Evolutionary conservation across 2,888 invertebrate species (phyloP).

Genomic region (Synanthedon myopaeformis): DNA sequence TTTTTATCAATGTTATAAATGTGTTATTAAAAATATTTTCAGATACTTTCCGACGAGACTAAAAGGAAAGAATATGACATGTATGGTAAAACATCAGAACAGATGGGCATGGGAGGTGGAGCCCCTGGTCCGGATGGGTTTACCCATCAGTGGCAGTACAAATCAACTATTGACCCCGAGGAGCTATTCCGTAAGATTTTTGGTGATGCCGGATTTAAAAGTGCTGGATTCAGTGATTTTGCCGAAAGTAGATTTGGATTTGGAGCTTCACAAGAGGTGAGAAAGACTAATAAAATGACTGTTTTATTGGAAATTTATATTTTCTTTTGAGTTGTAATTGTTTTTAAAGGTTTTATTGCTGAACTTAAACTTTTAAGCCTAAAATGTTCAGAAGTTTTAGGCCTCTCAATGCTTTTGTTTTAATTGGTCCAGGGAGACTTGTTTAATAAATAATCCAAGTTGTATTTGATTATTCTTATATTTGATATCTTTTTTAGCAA

Average conservation of each 20-base stretch:
- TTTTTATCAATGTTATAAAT: no score
- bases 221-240: conserved; percentile 81
- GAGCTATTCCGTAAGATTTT: conserved; percentile 97
- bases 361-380: no score
- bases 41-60: conserved; percentile 89
- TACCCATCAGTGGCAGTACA: conserved; percentile 85
- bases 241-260: conserved; percentile 91
- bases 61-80: conserved; percentile 95
- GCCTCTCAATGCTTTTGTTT: no score
- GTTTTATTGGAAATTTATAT: neutral
- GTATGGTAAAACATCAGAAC: conserved; percentile 89
- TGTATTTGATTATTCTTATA: no score
- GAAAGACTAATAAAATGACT: neutral
- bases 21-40: conserved; percentile 8
- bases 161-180: conserved; percentile 92
- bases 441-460: no score
- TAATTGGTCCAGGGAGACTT: no score
- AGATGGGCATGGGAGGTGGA: conserved; percentile 81
- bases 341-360: neutral
- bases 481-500: no score
- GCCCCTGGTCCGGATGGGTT: conserved; percentile 74
- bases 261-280: conserved; percentile 91
- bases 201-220: conserved; percentile 83
- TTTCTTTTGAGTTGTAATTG: conserved; percentile 1
- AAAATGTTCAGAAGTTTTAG: no score